phyloP scores from a whole-genome alignment of 1,140 invertebrate species.

The Euura lappo region DNA sequence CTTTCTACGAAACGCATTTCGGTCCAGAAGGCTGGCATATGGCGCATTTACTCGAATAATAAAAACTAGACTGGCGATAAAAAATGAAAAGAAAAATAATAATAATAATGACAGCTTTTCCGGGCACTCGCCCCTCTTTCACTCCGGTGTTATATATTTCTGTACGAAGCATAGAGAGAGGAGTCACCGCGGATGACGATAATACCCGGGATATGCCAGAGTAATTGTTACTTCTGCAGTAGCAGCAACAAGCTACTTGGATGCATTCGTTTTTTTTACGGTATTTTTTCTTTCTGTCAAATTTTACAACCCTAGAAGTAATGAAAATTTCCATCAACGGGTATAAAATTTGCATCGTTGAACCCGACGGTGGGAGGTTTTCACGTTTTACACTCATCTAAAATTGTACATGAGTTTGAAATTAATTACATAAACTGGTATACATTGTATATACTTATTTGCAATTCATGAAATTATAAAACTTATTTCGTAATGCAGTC shows the following conservation, averaged over 20 bases:
- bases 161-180: no score
- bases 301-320: no score
- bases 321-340: no score
- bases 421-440: slow-evolving; percentile 39
- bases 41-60: slow-evolving; percentile 7
- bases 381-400: no score
- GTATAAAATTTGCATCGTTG: no score
- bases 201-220: no score
- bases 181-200: no score
- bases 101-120: not conserved
- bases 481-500: slow-evolving; percentile 19
- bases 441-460: slow-evolving; percentile 32
- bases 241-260: no score
- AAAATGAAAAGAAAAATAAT: not conserved
- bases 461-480: slow-evolving; percentile 49
- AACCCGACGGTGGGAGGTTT: no score
- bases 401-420: slow-evolving; percentile 14
- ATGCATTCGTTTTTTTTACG: no score
- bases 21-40: not conserved
- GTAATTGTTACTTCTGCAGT: no score
- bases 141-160: not conserved
- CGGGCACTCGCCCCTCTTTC: not conserved
- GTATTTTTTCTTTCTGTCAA: no score
- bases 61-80: slow-evolving; percentile 4
- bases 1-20: not conserved